Evolutionary conservation across 2,888 invertebrate genomes (phyloP).

Genomic region (Luffia ferchaultella): DNA sequence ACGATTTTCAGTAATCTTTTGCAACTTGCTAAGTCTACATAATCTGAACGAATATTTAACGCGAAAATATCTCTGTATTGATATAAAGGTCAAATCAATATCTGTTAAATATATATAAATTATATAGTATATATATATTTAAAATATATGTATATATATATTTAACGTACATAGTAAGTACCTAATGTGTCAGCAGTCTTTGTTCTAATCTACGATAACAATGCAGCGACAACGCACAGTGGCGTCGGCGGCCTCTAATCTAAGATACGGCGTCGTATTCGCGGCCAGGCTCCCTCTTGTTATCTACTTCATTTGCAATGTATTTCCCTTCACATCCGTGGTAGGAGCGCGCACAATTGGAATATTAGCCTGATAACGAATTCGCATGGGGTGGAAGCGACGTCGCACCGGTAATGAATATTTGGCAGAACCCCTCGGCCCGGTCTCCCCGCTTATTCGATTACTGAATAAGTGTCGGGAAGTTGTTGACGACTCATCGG

Average conservation of each 20-base stretch:
- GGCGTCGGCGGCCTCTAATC: background rate
- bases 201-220: background rate
- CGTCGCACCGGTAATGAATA: conserved; percentile 31
- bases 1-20: too few relatives aligned
- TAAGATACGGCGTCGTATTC: background rate
- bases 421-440: conserved; percentile 12
- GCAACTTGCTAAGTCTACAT: too few relatives aligned
- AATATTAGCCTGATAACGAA: conserved; percentile 48
- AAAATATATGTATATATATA: too few relatives aligned
- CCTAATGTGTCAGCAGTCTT: background rate
- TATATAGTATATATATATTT: too few relatives aligned
- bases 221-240: background rate
- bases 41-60: too few relatives aligned
- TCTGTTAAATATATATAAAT: too few relatives aligned
- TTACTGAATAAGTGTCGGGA: background rate
- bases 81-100: too few relatives aligned
- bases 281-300: background rate
- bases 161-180: too few relatives aligned
- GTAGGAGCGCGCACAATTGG: conserved; percentile 29
- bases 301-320: conserved; percentile 7
- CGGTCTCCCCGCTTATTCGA: background rate
- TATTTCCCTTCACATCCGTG: conserved; percentile 13
- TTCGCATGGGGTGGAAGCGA: conserved; percentile 25
- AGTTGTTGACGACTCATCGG: background rate
- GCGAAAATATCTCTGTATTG: too few relatives aligned